Percentiles rank a stretch among this genome's conserved stretches.
These are phyloP conservation scores for Anagrus nilaparvatae DNA, from an alignment of 1,140 invertebrate species.

Conservation along the genomic window DNA sequence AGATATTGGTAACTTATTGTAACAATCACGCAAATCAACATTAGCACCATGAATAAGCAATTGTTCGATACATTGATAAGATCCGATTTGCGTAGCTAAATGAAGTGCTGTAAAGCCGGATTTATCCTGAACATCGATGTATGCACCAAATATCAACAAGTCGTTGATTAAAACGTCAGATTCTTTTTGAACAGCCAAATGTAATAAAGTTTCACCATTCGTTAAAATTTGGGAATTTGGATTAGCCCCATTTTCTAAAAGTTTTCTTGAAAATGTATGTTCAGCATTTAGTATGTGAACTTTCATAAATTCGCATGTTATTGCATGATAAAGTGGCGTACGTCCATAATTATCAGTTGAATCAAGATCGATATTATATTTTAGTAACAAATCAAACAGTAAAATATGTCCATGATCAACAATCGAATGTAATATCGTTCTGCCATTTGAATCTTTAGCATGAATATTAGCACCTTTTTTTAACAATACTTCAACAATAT, in stretches of 20 bases:
- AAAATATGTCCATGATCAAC: too few relatives aligned
- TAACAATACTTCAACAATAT: too few relatives aligned
- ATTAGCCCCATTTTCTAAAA: slow-evolving; percentile 3
- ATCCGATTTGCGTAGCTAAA: background rate
- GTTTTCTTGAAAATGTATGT: background rate
- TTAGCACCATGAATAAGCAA: slow-evolving; percentile 1
- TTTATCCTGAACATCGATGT: background rate
- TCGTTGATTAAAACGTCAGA: background rate
- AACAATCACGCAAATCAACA: background rate
- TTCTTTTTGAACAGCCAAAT: background rate
- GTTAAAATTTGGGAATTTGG: background rate
- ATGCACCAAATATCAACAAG: background rate
- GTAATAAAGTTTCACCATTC: slow-evolving; percentile 2
- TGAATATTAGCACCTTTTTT: too few relatives aligned
- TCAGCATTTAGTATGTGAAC: too few relatives aligned
- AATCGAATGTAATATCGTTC: too few relatives aligned
- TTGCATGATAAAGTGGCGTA: too few relatives aligned
- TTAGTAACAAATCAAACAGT: too few relatives aligned
- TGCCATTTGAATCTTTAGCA: too few relatives aligned
- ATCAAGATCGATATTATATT: too few relatives aligned
- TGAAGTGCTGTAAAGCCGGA: background rate
- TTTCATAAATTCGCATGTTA: too few relatives aligned
- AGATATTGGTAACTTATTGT: too few relatives aligned
- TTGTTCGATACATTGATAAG: background rate
- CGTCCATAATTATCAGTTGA: too few relatives aligned